Conservation (phyloP, 2,888 invertebrate genomes). For the Habrosyne pyritoides region DNA sequence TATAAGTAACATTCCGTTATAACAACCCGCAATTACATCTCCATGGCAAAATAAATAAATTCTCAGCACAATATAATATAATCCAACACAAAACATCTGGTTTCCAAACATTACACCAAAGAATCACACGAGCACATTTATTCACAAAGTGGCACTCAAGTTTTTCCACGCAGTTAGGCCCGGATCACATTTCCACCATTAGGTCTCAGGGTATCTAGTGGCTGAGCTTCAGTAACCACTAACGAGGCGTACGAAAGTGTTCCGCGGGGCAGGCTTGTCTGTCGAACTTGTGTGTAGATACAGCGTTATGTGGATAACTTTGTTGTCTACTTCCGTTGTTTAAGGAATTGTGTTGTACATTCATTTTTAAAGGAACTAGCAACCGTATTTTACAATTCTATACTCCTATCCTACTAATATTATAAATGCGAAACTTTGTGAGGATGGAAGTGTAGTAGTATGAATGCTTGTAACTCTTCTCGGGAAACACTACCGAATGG, state of each 20-base stretch:
- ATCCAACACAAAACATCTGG: not conserved
- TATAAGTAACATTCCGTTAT: no score
- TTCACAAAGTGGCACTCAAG: not conserved
- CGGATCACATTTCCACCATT: slow-evolving; percentile 4
- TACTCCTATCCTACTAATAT: no score
- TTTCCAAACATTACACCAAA: not conserved
- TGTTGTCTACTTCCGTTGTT: not conserved
- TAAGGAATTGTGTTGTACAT: no score
- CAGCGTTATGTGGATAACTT: not conserved
- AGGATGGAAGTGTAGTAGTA: no score
- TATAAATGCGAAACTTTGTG: no score
- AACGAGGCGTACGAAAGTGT: slow-evolving; percentile 29
- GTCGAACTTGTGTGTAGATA: not conserved
- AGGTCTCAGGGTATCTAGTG: not conserved
- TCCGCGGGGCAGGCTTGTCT: slow-evolving; percentile 17
- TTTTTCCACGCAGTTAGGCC: slow-evolving; percentile 1
- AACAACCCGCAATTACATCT: no score
- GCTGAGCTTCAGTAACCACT: slow-evolving; percentile 9
- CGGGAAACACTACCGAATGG: no score
- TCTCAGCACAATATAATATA: no score
- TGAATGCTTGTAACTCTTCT: no score
- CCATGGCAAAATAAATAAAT: no score
- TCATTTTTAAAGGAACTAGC: no score
- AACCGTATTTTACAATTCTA: no score
- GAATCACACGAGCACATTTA: not conserved